phyloP scores from a whole-genome alignment of 2,113 vertebrate species.

The Sigmodon hispidus region DNA sequence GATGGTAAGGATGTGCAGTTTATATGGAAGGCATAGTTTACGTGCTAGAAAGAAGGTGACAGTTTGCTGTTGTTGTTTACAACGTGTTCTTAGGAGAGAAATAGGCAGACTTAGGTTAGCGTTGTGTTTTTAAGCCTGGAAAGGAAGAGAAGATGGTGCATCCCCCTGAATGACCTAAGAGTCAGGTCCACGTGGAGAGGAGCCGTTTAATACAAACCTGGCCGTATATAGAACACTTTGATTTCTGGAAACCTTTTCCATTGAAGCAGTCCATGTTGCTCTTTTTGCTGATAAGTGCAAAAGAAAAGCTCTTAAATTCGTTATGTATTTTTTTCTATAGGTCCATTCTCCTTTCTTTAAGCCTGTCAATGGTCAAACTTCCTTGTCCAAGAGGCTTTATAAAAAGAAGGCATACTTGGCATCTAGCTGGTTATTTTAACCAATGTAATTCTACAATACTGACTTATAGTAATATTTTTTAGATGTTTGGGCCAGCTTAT shows the following conservation, averaged over 20 bases:
- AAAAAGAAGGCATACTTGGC: not conserved
- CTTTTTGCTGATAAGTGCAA: not conserved
- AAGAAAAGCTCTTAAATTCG: conserved; percentile 11
- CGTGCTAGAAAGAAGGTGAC: not conserved
- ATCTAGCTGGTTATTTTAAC: conserved; percentile 35
- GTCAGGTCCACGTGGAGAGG: not conserved
- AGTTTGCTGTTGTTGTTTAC: not conserved
- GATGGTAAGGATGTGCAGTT: conserved; percentile 80
- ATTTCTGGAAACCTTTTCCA: not conserved
- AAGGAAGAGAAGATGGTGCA: not conserved
- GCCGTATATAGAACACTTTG: not conserved
- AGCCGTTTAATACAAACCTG: not conserved
- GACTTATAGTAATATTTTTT: conserved; percentile 48
- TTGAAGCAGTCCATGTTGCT: not conserved
- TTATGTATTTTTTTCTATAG: not conserved
- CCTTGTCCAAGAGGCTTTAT: not conserved
- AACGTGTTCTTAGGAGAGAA: not conserved
- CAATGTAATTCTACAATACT: not conserved
- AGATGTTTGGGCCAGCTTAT: not conserved
- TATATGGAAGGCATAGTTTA: not conserved
- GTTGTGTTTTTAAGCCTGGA: not conserved
- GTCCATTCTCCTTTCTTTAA: not conserved
- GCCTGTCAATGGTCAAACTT: not conserved
- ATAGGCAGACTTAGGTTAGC: not conserved
- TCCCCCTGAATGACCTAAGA: not conserved